Evolutionary conservation across 2,888 invertebrate species (phyloP).

Genomic region (Drosophila incognita): DNA sequence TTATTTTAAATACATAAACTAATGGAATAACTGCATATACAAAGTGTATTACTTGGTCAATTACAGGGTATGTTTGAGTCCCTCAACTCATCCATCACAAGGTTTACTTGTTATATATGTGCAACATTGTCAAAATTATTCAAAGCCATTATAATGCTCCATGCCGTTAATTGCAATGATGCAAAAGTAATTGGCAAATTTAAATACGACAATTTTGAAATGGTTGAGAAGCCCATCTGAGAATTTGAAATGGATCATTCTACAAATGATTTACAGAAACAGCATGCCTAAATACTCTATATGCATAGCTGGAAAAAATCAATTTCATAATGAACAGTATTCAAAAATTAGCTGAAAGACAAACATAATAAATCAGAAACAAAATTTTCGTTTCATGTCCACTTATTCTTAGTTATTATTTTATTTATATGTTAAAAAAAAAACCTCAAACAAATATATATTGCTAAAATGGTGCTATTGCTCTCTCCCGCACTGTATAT

Average conservation of each 20-base stretch:
- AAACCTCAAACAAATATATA: neutral
- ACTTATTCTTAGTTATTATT: neutral
- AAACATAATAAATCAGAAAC: neutral
- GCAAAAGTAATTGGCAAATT: constrained; percentile 25
- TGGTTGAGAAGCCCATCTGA: neutral
- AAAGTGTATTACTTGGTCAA: neutral
- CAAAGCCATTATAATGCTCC: constrained; percentile 8
- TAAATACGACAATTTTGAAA: neutral
- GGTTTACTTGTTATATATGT: constrained; percentile 17
- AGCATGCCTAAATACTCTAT: neutral
- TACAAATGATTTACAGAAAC: neutral
- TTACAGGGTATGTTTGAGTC: constrained; percentile 9
- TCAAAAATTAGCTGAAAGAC: neutral
- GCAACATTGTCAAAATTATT: constrained; percentile 17
- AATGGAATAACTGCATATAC: neutral
- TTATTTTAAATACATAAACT: neutral
- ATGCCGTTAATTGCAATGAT: constrained; percentile 32
- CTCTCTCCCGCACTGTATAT: neutral
- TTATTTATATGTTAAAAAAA: neutral
- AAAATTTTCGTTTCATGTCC: neutral
- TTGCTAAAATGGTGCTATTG: neutral
- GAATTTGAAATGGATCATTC: neutral
- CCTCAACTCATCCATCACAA: neutral
- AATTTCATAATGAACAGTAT: too few relatives aligned
- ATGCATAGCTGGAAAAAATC: neutral